Base-by-base conservation (phyloP, 1,140 invertebrate species). In the Pseudomyrmex gracilis region DNA sequence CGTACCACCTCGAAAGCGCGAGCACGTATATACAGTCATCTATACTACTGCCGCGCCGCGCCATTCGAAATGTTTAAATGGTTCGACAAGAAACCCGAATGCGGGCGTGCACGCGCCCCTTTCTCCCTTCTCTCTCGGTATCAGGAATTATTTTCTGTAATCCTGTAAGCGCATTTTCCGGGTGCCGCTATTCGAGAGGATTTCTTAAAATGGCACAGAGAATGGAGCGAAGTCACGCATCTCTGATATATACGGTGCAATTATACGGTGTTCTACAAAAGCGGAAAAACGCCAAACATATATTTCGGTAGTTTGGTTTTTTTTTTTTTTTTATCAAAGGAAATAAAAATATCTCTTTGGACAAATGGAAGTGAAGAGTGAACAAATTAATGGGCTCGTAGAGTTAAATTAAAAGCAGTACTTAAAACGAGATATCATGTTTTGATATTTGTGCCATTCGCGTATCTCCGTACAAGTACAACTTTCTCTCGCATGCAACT, bases 31-130 rank as follows among this genome's bases (percentile, higher is more conserved):
- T 63, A 34, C 34, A 77, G 63, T 71, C 70, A 55, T 73, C 55
- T 80, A 20, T 77, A 51, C 60, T 67, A 49, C 57, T 68, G 20
- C 73, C 58, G 63, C 58, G 68, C 55, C 58, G 73, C 55, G 73
- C 63, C 64, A 80, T 85, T 68, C 73, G 60, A 87, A 88, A 90
- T 90, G 90, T 90, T 92, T 87, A 90, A 90, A 90, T 89, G 87
- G 84, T 71, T 83, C 84, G 67, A 70, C 76, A 80, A 68, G 76
- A 70, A 80, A 55, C 66, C n/a, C 64, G 24, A 34, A 68, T 22
- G 63, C 49, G 15, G 17, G 22, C 57, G n/a, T 22, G 9, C 57
- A 12, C 45, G 47, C 24, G 47, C 24, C 49, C 58, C 34, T 34
- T 5, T 34, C 34, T 34, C 34, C 7, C 34, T 34, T 34, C 34